A percentile compares a stretch with the other conserved stretches of the same genome.
phyloP scores from a whole-genome alignment of 2,888 invertebrate species.

The Drosophila robusta region DNA sequence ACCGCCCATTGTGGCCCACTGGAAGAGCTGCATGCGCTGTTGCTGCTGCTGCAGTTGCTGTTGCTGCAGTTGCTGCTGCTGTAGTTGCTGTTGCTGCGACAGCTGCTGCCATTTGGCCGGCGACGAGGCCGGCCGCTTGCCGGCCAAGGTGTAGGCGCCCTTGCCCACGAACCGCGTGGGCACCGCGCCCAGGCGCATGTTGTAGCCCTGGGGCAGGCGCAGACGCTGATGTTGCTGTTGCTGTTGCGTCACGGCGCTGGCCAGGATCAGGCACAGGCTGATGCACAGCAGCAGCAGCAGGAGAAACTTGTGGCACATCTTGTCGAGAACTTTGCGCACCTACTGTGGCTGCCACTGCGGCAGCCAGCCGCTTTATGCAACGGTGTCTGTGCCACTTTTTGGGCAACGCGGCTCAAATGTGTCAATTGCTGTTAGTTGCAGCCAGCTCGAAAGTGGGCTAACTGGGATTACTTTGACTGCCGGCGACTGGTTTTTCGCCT shows the following conservation, averaged over 20 bases:
- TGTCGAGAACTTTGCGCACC: constrained; percentile 53
- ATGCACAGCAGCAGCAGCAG: constrained; percentile 24
- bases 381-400: constrained; percentile 39
- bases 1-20: constrained; percentile 51
- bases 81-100: constrained; percentile 2
- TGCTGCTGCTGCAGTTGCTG: constrained; percentile 17
- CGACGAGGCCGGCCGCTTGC: constrained; percentile 36
- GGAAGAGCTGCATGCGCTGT: constrained; percentile 39
- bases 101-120: constrained; percentile 29
- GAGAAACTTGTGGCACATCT: constrained; percentile 50
- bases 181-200: constrained; percentile 39
- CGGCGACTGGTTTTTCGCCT: constrained; percentile 49
- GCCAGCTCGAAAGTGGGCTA: constrained; percentile 55
- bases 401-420: constrained; percentile 33
- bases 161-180: constrained; percentile 53
- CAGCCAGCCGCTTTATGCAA: constrained; percentile 59
- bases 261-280: constrained; percentile 26
- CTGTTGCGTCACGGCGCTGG: constrained; percentile 18
- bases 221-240: constrained; percentile 34
- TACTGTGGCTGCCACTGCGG: constrained; percentile 30
- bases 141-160: constrained; percentile 57
- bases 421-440: constrained; percentile 40
- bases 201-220: constrained; percentile 47
- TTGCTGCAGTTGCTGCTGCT: constrained; percentile 12
- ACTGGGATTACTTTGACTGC: constrained; percentile 45